Evolutionary conservation across 2,797 vertebrate genomes (phyloP).

Genomic region (Labeo calbasu): DNA sequence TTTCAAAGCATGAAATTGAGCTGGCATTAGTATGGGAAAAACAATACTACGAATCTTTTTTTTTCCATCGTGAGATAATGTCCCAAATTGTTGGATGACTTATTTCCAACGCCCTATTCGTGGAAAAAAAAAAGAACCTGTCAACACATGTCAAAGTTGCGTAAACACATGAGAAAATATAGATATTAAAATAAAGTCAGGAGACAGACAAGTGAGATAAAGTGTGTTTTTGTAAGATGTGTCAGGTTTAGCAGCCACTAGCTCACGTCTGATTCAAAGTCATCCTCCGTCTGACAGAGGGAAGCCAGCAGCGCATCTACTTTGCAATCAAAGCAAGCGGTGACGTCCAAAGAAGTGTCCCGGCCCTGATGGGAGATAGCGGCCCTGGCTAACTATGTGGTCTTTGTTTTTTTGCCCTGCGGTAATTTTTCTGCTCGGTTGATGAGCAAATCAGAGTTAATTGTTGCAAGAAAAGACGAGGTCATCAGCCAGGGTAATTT

Average conservation of each 20-base stretch:
- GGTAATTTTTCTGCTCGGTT: slow-evolving; percentile 68
- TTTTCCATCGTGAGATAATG: background rate
- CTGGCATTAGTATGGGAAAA: background rate
- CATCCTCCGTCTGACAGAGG: slow-evolving; percentile 57
- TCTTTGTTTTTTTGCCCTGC: slow-evolving; percentile 64
- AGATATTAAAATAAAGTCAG: slow-evolving; percentile 22
- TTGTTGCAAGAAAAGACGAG: slow-evolving; percentile 80
- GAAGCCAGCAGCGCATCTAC: slow-evolving; percentile 53
- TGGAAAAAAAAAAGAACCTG: background rate
- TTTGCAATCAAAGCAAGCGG: slow-evolving; percentile 72
- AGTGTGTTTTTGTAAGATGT: slow-evolving; percentile 26
- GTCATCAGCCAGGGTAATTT: slow-evolving; percentile 83
- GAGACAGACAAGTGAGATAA: slow-evolving; percentile 37
- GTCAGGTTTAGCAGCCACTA: slow-evolving; percentile 36
- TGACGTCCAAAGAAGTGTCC: slow-evolving; percentile 70
- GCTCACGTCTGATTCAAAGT: slow-evolving; percentile 49
- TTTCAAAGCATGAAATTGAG: background rate
- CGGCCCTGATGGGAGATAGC: slow-evolving; percentile 67
- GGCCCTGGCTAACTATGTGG: slow-evolving; percentile 63
- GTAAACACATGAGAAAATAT: slow-evolving; percentile 24
- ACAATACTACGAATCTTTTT: background rate
- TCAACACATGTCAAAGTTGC: slow-evolving; percentile 18
- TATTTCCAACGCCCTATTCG: slow-evolving; percentile 22
- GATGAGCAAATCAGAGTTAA: slow-evolving; percentile 82
- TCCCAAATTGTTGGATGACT: slow-evolving; percentile 17